Base-by-base conservation (phyloP, 2,797 vertebrate genomes). In the Sparus aurata region DNA sequence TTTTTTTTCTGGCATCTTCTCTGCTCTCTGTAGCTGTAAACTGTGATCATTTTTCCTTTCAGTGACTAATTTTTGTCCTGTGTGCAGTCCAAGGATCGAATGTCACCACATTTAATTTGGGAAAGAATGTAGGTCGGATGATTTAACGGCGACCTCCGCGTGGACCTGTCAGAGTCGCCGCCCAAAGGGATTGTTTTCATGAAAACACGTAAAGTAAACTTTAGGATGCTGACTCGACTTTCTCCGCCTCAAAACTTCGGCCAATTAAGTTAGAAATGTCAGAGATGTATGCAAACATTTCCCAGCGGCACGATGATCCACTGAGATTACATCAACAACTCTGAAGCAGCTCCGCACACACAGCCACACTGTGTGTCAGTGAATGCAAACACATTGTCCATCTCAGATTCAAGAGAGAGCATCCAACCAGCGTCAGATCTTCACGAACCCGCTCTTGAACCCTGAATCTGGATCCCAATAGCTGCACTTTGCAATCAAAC, bases 271-370 rank as follows among this genome's bases (percentile, higher is more conserved):
- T 27, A 64, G n/a, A 65, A 17, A 52, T 16, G 27, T n/a, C 34
- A 69, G 7, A 54, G 43, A 67, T 59, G 47, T 45, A 65, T 50
- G n/a, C 43, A 80, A 71, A 79, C 67, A 80, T 38, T 77, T 73
- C 60, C 76, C 45, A 47, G 53, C 64, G 61, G 60, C 47, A 10
- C 38, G 18, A 43, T 12, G 60, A 71, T 30, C 38, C 41, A 0
- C 22, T 61, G 52, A 18, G 73, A 82, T 68, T 76, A 55, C 62
- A 50, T 74, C 66, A 72, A 60, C 69, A 63, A 22, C 2, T 30
- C 18, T 38, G 46, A 49, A 7, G 41, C 12, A n/a, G 1, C 20
- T 46, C 50, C 22, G 41, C 8, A 18, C 30, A 22, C 73, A 22
- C 46, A 22, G 15, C 15, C 13, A 20, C 38, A 12, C n/a, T 34